A percentile compares a stretch with the other conserved stretches of the same genome.
These are phyloP conservation scores for Myotis myotis DNA, from an alignment of 2,797 vertebrate species.

Conservation along the genomic window DNA sequence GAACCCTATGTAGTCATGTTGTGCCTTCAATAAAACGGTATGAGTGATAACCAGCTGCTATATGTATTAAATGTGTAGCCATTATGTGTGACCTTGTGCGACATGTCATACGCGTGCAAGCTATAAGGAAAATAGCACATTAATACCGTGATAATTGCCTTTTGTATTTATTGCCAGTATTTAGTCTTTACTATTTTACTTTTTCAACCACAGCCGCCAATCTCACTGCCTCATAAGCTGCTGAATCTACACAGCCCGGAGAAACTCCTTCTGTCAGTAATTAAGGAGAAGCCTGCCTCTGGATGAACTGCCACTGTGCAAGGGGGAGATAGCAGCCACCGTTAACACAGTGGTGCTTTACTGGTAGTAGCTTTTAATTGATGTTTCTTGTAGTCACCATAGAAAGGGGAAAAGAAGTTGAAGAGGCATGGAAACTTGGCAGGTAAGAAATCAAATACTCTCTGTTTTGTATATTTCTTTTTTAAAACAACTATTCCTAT, in stretches of 20 bases:
- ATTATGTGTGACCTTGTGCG: not conserved
- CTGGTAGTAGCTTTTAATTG: not conserved
- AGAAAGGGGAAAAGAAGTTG: not conserved
- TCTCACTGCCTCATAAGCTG: not conserved
- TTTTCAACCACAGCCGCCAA: not conserved
- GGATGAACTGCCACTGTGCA: fast-evolving
- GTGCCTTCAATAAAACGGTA: conserved; percentile 15
- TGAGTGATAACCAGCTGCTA: conserved; percentile 46
- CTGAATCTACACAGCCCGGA: not conserved
- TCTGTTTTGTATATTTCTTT: not conserved
- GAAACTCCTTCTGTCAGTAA: not conserved
- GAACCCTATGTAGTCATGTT: conserved; percentile 56
- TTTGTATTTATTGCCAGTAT: not conserved
- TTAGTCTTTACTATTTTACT: not conserved
- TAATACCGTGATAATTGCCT: not conserved
- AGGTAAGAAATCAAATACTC: not conserved
- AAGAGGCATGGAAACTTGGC: not conserved
- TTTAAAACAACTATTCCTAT: not conserved
- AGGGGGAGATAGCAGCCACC: not conserved
- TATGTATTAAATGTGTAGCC: not conserved
- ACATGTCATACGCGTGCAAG: not conserved
- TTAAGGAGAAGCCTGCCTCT: not conserved
- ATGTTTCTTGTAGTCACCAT: not conserved
- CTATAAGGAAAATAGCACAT: not conserved
- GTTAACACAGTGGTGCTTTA: not conserved